Conservation (phyloP, 2,888 invertebrate genomes). For the Therioaphis trifolii region DNA sequence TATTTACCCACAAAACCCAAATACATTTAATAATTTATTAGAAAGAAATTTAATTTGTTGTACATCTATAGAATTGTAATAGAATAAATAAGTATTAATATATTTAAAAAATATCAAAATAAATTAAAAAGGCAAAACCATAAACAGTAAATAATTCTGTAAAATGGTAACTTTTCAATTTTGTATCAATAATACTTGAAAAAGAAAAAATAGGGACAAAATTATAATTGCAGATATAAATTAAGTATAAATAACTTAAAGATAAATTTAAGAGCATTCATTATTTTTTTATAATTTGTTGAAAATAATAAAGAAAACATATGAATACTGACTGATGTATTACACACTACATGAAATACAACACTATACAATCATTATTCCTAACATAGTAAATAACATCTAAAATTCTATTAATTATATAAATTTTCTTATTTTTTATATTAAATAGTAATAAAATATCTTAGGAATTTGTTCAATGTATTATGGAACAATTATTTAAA, state of each 20-base stretch:
- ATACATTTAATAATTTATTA: not conserved
- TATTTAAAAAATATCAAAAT: not conserved
- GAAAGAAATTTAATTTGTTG: not conserved
- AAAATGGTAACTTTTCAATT: slow-evolving; percentile 7
- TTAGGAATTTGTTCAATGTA: not conserved
- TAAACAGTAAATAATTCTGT: slow-evolving; percentile 35
- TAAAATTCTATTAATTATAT: slow-evolving; percentile 21
- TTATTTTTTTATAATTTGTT: not conserved
- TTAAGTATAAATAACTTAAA: slow-evolving; percentile 1
- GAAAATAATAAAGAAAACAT: not conserved
- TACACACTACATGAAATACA: not conserved
- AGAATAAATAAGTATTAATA: not conserved
- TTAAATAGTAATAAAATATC: slow-evolving; percentile 25
- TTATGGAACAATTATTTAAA: not conserved
- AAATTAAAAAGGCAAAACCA: not conserved
- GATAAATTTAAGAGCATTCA: slow-evolving; percentile 12
- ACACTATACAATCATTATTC: slow-evolving; percentile 16
- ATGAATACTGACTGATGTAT: slow-evolving; percentile 21
- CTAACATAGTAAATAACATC: slow-evolving; percentile 21
- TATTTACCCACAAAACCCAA: not conserved
- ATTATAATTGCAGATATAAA: not conserved
- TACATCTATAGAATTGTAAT: not conserved
- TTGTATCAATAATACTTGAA: slow-evolving; percentile 4
- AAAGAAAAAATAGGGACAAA: not conserved
- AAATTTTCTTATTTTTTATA: not conserved